Conservation (phyloP, 2,113 vertebrate genomes). For the Phyllostomus hastatus region DNA sequence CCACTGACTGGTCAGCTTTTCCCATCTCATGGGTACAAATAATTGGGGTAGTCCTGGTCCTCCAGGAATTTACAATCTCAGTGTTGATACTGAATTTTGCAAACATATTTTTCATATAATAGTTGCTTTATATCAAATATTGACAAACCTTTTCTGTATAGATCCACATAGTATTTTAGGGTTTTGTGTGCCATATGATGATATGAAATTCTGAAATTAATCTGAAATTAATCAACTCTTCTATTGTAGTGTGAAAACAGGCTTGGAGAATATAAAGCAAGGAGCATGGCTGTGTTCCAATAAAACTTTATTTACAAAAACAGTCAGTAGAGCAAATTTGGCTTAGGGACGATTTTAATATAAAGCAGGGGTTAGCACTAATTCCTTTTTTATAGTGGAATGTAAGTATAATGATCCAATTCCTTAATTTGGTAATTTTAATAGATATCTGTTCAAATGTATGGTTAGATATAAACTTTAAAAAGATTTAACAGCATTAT, state of each 20-base stretch:
- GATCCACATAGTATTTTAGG: background rate
- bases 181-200: background rate
- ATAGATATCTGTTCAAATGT: background rate
- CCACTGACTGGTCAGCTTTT: background rate
- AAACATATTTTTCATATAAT: background rate
- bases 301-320: slow-evolving; percentile 21
- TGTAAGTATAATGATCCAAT: background rate
- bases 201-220: no score
- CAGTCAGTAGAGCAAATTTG: background rate
- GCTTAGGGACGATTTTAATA: background rate
- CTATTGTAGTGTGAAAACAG: background rate
- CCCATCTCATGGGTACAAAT: background rate
- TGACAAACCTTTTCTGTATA: background rate
- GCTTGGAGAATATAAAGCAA: background rate
- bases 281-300: background rate
- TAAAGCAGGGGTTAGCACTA: background rate
- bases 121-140: background rate
- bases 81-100: background rate
- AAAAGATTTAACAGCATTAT: background rate
- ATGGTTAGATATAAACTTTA: background rate
- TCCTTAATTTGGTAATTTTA: background rate
- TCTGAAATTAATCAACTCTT: background rate
- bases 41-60: background rate
- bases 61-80: background rate
- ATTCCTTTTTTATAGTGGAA: background rate